Conservation (phyloP, 2,113 vertebrate genomes). For the Syngnathoides biaculeatus region DNA sequence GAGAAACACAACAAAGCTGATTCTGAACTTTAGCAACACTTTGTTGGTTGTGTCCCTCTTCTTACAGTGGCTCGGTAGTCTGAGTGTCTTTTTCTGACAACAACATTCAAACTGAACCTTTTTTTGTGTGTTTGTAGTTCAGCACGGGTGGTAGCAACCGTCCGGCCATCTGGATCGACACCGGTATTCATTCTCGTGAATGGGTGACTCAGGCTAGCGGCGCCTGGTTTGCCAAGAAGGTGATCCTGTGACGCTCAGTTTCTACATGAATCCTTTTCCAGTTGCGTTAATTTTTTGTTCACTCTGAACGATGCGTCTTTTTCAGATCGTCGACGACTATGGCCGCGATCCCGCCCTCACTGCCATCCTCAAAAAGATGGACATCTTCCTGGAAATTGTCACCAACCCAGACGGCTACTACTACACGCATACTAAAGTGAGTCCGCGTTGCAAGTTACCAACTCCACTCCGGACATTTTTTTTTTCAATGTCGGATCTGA, state of each 20-base stretch:
- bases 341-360: constrained; percentile 73
- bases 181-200: constrained; percentile 87
- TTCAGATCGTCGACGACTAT: constrained; percentile 76
- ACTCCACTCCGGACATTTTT: neutral
- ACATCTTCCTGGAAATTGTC: constrained; percentile 85
- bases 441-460: constrained; percentile 27
- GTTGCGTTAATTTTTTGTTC: neutral
- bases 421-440: constrained; percentile 79
- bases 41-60: too few species aligned
- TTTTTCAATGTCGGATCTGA: neutral
- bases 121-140: constrained; percentile 74
- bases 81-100: neutral
- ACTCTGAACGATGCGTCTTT: neutral
- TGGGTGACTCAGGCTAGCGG: constrained; percentile 90
- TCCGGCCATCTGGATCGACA: constrained; percentile 84
- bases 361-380: constrained; percentile 75
- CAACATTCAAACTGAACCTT: neutral
- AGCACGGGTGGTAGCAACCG: constrained; percentile 80
- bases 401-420: constrained; percentile 86
- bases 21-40: too few species aligned
- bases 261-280: neutral
- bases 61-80: neutral
- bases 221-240: constrained; percentile 86
- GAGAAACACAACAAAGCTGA: too few species aligned
- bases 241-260: constrained; percentile 29